phyloP scores from a whole-genome alignment of 2,888 invertebrate genomes.

The Thymelicus sylvestris region DNA sequence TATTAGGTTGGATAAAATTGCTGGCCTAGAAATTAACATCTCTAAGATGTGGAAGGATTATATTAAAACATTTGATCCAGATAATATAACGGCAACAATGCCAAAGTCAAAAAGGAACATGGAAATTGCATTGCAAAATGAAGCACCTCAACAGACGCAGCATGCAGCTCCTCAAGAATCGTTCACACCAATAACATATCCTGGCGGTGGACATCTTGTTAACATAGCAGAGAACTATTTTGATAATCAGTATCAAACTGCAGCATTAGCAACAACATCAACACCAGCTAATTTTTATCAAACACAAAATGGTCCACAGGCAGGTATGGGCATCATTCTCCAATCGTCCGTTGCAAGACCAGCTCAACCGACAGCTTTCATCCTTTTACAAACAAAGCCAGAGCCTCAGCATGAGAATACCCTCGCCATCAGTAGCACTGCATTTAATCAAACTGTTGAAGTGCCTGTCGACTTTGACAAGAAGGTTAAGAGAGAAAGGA shows the following conservation, averaged over 20 bases:
- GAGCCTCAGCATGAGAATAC: slow-evolving; percentile 67
- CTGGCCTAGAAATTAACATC: slow-evolving; percentile 83
- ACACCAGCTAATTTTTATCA: slow-evolving; percentile 76
- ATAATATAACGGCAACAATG: slow-evolving; percentile 78
- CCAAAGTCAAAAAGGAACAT: slow-evolving; percentile 75
- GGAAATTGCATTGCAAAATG: slow-evolving; percentile 59
- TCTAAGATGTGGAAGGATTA: slow-evolving; percentile 86
- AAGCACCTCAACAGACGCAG: slow-evolving; percentile 50
- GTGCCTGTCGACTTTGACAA: slow-evolving; percentile 50
- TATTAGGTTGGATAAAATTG: slow-evolving; percentile 81
- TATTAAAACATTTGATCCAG: slow-evolving; percentile 82
- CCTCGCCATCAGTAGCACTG: slow-evolving; percentile 60
- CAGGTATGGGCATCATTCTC: slow-evolving; percentile 74
- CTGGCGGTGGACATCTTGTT: slow-evolving; percentile 77
- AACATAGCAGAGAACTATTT: slow-evolving; percentile 82
- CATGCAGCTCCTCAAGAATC: slow-evolving; percentile 62
- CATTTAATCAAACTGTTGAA: slow-evolving; percentile 55
- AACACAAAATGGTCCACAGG: slow-evolving; percentile 68
- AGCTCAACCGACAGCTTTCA: slow-evolving; percentile 72
- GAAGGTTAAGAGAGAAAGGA: slow-evolving; percentile 74
- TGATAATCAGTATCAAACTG: slow-evolving; percentile 77
- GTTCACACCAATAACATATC: slow-evolving; percentile 69
- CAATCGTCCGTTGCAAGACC: slow-evolving; percentile 69
- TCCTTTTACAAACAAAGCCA: slow-evolving; percentile 74
- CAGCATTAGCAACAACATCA: slow-evolving; percentile 59